Conservation (phyloP, 2,797 vertebrate species). For the Coccyzus lansbergi region DNA sequence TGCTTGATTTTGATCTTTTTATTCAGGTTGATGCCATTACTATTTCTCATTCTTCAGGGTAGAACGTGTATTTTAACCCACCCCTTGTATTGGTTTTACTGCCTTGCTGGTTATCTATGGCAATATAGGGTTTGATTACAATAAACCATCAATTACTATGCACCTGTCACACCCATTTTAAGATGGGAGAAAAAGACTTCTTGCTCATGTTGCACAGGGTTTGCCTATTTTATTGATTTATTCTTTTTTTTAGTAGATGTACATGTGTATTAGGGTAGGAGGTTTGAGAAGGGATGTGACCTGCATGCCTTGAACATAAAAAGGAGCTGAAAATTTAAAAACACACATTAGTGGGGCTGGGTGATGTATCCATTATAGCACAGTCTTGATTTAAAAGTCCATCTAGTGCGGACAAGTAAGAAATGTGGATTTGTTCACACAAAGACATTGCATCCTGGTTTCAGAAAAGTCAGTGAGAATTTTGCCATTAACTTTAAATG, state of each 20-base stretch:
- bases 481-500: constrained; percentile 42
- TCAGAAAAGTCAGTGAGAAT: constrained; percentile 47
- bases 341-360: neutral
- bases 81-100: neutral
- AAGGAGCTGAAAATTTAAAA: constrained; percentile 10
- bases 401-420: constrained; percentile 3
- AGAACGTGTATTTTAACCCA: neutral
- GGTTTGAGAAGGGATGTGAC: neutral
- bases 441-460: constrained; percentile 7
- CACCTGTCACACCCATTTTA: neutral
- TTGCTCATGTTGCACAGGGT: neutral
- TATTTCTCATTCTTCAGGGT: neutral
- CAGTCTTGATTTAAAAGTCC: constrained; percentile 5
- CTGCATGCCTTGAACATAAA: neutral
- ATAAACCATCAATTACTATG: neutral
- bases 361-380: neutral
- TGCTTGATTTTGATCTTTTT: neutral
- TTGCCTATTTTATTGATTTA: neutral
- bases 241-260: neutral
- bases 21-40: neutral
- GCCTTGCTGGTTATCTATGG: neutral
- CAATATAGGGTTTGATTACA: neutral
- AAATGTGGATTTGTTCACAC: constrained; percentile 17
- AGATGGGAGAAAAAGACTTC: neutral
- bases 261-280: neutral